A percentile compares a stretch with the other conserved stretches of the same genome.
Evolutionary conservation across 2,888 invertebrate species (phyloP).

Genomic region (Empis stercorea): DNA sequence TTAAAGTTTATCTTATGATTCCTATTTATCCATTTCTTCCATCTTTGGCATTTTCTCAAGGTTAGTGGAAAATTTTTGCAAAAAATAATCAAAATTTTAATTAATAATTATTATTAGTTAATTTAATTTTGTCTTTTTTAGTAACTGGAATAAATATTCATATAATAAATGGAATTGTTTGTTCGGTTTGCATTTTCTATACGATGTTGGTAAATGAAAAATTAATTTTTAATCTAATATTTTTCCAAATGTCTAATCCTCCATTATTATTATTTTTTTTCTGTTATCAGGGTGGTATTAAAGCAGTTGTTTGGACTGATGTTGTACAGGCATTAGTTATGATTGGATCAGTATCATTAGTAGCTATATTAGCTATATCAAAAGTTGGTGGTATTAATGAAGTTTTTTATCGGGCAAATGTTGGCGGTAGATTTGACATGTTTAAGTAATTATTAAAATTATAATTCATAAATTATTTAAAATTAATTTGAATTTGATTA

Average conservation of each 20-base stretch:
- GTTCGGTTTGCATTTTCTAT: slow-evolving; percentile 44
- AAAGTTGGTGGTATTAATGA: slow-evolving; percentile 33
- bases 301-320: slow-evolving; percentile 43
- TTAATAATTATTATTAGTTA: neutral
- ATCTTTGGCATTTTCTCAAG: slow-evolving; percentile 15
- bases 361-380: slow-evolving; percentile 31
- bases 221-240: too few relatives aligned
- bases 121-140: slow-evolving; percentile 15
- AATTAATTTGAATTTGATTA: neutral
- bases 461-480: too few relatives aligned
- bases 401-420: slow-evolving; percentile 28
- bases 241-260: too few relatives aligned
- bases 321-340: slow-evolving; percentile 36
- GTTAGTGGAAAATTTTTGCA: slow-evolving; percentile 1
- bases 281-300: slow-evolving; percentile 35
- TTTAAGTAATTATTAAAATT: slow-evolving; percentile 29
- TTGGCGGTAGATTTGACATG: slow-evolving; percentile 31
- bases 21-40: slow-evolving; percentile 32
- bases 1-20: slow-evolving; percentile 23
- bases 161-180: slow-evolving; percentile 40
- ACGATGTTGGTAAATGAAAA: slow-evolving; percentile 41
- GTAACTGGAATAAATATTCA: slow-evolving; percentile 45
- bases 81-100: too few relatives aligned
- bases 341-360: slow-evolving; percentile 30
- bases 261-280: neutral